Evolutionary conservation across 2,113 vertebrate genomes (phyloP).

Genomic region (Vicugna pacos): DNA sequence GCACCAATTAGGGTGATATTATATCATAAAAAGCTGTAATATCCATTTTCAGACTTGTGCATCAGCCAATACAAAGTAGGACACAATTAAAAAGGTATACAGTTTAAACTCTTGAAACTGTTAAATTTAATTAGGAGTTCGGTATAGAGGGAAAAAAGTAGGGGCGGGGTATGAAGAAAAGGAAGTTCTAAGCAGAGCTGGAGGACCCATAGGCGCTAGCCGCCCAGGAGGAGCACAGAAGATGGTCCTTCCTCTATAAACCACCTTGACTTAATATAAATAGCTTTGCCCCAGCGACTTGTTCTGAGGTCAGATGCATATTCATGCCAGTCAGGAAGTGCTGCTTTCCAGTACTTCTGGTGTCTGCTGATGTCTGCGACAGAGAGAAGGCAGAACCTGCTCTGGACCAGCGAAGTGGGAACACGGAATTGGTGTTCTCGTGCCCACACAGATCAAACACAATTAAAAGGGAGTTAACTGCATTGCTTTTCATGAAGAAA

Average conservation of each 20-base stretch:
- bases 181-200: slow-evolving; percentile 20
- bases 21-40: slow-evolving; percentile 93
- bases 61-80: slow-evolving; percentile 89
- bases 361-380: slow-evolving; percentile 19
- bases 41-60: slow-evolving; percentile 90
- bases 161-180: not conserved
- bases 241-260: slow-evolving; percentile 37
- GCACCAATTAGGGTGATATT: slow-evolving; percentile 92
- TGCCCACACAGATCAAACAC: slow-evolving; percentile 60
- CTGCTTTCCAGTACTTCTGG: slow-evolving; percentile 53
- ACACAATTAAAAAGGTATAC: slow-evolving; percentile 86
- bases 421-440: not conserved
- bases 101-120: slow-evolving; percentile 81
- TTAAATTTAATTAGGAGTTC: slow-evolving; percentile 84
- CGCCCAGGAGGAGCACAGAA: not conserved
- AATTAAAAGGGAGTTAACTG: slow-evolving; percentile 76
- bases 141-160: not conserved
- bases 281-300: not conserved
- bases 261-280: not conserved
- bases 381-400: not conserved
- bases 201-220: not conserved
- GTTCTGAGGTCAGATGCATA: slow-evolving; percentile 54
- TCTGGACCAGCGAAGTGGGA: not conserved
- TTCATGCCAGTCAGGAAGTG: slow-evolving; percentile 8
- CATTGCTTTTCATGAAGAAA: slow-evolving; percentile 61